Conservation (phyloP, 2,113 vertebrate species). For the Grantiella picta region DNA sequence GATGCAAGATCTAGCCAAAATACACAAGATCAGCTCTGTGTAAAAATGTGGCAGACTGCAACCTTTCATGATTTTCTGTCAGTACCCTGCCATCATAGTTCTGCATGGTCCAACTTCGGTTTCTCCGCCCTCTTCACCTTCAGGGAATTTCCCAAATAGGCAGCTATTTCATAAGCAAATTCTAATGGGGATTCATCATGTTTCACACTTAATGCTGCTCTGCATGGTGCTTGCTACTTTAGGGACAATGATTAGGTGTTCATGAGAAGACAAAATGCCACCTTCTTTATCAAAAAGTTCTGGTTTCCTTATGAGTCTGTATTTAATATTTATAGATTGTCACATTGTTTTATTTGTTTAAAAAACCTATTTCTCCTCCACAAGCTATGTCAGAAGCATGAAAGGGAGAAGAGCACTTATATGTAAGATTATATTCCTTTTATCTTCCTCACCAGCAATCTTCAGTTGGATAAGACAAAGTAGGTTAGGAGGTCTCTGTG, state of each 20-base stretch:
- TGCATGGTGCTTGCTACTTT: not conserved
- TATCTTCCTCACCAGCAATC: not conserved
- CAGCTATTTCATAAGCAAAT: not conserved
- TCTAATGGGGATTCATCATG: not conserved
- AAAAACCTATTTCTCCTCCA: not conserved
- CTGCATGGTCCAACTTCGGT: not conserved
- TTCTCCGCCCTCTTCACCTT: not conserved
- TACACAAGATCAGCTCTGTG: not conserved
- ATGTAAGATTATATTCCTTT: not conserved
- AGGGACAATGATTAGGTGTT: not conserved
- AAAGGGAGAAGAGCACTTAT: not conserved
- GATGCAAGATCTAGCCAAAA: not conserved
- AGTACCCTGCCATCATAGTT: not conserved
- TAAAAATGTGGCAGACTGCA: not conserved
- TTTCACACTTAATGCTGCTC: not conserved
- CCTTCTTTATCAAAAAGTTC: not conserved
- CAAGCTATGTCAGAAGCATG: not conserved
- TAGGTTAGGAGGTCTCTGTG: not conserved
- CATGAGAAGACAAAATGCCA: not conserved
- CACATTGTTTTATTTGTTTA: not conserved
- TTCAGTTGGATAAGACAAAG: not conserved
- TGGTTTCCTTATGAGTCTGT: fast-evolving
- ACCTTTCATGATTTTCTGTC: not conserved
- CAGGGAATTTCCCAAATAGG: not conserved
- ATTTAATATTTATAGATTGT: not conserved